Base-by-base conservation (phyloP, 2,797 vertebrate genomes). In the Myripristis jacobus region DNA sequence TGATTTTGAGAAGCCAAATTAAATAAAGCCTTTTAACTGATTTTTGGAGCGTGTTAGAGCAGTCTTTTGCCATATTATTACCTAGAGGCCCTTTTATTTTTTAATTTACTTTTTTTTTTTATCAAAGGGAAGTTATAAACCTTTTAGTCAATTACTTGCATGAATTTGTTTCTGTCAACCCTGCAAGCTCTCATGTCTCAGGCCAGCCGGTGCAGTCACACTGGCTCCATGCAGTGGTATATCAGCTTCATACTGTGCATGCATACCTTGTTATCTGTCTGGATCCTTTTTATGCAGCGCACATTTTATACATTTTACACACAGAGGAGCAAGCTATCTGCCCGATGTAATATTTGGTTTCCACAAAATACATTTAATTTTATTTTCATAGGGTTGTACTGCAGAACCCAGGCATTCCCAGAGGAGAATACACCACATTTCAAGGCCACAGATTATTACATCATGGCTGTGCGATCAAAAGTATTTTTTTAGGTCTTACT, bases 1-100 rank as follows among this genome's bases (percentile, higher is more conserved):
- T 43, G 61, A 47, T 56, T 55, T 21, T 83, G 50, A 79, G 63
- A 50, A 48, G 22, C 34, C 21, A 54, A 57, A 54, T 25, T 66
- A n/a, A 75, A 66, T 61, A 70, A 38, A 51, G 16, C 22, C 51
- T 70, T 79, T 67, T 56, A 31, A 50, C 46, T 38, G 29, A 47
- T 63, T 71, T 70, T 48, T 19, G 13, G 41, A 43, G 2, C 6
- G 41, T 16, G 13, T 43, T 43, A 15, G 34, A 43, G 15, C 41
- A 16, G 3, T 43, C 18, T 65, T 60, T 57, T 0, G 24, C 60
- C 41, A 48, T 19, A 63, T 6, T 22, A 51, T 18, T 53, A 55
- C 58, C 46, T 9, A 31, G 63, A 43, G 59, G 48, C 15, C 0
- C 59, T n/a, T n/a, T n/a, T n/a, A n/a, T n/a, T n/a, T n/a, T n/a